phyloP scores from a whole-genome alignment of 2,888 invertebrate genomes.

The Coenonympha glycerion region DNA sequence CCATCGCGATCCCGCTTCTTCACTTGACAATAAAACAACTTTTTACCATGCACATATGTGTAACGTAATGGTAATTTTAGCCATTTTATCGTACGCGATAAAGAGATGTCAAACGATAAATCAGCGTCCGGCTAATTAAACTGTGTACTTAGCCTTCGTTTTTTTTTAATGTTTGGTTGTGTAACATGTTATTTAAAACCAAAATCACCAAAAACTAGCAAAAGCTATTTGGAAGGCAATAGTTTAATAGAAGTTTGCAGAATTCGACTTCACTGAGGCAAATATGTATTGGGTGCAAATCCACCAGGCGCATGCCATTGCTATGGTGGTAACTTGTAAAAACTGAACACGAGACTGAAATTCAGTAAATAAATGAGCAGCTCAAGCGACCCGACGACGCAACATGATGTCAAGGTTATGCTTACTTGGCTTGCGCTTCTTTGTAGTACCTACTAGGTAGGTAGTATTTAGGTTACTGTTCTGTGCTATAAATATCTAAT shows the following conservation, averaged over 20 bases:
- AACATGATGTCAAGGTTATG: background rate
- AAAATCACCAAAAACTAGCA: too few relatives aligned
- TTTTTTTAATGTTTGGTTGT: background rate
- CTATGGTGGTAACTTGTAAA: too few relatives aligned
- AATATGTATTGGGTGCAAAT: too few relatives aligned
- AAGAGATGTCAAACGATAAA: background rate
- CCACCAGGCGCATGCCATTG: too few relatives aligned
- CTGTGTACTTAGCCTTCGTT: background rate
- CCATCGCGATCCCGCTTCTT: background rate
- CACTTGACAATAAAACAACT: conserved; percentile 2
- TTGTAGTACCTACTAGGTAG: background rate
- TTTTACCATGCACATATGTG: too few relatives aligned
- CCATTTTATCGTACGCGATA: conserved; percentile 1
- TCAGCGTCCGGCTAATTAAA: background rate
- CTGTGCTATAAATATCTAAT: too few relatives aligned
- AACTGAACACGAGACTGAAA: background rate
- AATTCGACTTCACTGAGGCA: too few relatives aligned
- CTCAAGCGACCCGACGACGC: background rate
- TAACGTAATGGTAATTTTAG: background rate
- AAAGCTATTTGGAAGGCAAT: too few relatives aligned
- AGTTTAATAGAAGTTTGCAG: too few relatives aligned
- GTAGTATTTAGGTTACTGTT: background rate
- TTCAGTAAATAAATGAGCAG: background rate
- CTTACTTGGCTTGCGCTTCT: background rate
- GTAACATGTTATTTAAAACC: too few relatives aligned